Percentiles rank a stretch among this genome's conserved stretches.
Evolutionary conservation across 2,113 vertebrate genomes (phyloP).

Genomic region (Boulengeromyrus knoepffleri): DNA sequence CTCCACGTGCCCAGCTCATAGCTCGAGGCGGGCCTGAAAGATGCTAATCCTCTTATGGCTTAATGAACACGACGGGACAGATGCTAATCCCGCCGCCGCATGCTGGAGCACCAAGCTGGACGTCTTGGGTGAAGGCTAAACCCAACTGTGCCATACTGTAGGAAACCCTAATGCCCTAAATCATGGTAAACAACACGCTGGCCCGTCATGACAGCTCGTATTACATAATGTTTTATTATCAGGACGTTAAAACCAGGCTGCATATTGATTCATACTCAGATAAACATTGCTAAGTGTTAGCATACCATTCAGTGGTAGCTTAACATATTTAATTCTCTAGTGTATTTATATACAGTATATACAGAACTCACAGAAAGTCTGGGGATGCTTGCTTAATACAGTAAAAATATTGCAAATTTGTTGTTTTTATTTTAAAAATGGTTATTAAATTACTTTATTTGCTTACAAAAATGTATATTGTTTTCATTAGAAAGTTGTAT

Average conservation of each 20-base stretch:
- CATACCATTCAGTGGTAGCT: not conserved
- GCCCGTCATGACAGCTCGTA: not conserved
- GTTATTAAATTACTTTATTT: not conserved
- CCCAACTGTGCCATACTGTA: not conserved
- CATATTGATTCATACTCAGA: not conserved
- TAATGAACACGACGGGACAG: slow-evolving; percentile 23
- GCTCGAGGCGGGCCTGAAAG: not conserved
- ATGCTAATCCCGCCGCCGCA: slow-evolving; percentile 39
- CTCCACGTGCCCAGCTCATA: not conserved
- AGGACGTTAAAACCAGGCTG: not conserved
- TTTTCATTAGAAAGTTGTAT: no score
- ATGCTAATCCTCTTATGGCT: slow-evolving; percentile 45
- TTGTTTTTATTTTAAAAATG: not conserved
- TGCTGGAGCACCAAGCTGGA: not conserved
- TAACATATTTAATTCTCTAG: not conserved
- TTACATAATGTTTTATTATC: not conserved
- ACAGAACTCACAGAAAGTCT: not conserved
- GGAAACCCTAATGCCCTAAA: not conserved
- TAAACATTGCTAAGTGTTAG: not conserved
- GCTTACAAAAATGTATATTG: not conserved
- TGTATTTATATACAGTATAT: not conserved
- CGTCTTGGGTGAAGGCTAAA: not conserved
- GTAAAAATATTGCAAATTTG: not conserved
- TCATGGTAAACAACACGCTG: not conserved
- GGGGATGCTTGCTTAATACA: not conserved